Evolutionary conservation across 1,140 invertebrate genomes (phyloP).

Genomic region (Spodoptera frugiperda): DNA sequence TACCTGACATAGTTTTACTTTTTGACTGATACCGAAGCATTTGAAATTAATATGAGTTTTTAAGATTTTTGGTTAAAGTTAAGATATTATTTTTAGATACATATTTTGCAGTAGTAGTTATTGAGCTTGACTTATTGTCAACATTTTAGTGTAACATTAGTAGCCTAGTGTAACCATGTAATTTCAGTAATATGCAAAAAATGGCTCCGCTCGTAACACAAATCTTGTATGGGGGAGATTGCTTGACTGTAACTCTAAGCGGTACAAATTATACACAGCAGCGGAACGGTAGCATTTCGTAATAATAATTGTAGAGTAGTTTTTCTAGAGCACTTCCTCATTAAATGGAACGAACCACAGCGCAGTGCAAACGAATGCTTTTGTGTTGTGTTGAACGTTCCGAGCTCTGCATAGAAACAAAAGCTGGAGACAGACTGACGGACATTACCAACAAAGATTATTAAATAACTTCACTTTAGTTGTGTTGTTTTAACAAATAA

Average conservation of each 20-base stretch:
- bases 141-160: no score
- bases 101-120: no score
- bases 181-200: not conserved
- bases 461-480: slow-evolving; percentile 38
- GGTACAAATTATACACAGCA: slow-evolving; percentile 38
- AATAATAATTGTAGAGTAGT: slow-evolving; percentile 76
- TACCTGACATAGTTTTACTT: not conserved
- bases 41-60: no score
- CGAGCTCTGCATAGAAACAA: slow-evolving; percentile 56
- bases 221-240: slow-evolving; percentile 35
- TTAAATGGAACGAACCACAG: slow-evolving; percentile 67
- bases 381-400: slow-evolving; percentile 62
- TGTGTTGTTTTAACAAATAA: slow-evolving; percentile 15
- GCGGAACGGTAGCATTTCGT: slow-evolving; percentile 61
- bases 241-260: slow-evolving; percentile 29
- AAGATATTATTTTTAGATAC: no score
- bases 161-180: not conserved
- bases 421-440: slow-evolving; percentile 16
- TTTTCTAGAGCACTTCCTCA: slow-evolving; percentile 83
- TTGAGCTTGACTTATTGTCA: no score
- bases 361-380: slow-evolving; percentile 49
- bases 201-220: slow-evolving; percentile 21
- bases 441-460: slow-evolving; percentile 34
- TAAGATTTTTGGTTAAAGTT: no score
- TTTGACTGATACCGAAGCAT: no score